A percentile compares a stretch with the other conserved stretches of the same genome.
These are phyloP conservation scores for Anarsia innoxiella DNA, from an alignment of 2,888 invertebrate species.

Conservation along the genomic window DNA sequence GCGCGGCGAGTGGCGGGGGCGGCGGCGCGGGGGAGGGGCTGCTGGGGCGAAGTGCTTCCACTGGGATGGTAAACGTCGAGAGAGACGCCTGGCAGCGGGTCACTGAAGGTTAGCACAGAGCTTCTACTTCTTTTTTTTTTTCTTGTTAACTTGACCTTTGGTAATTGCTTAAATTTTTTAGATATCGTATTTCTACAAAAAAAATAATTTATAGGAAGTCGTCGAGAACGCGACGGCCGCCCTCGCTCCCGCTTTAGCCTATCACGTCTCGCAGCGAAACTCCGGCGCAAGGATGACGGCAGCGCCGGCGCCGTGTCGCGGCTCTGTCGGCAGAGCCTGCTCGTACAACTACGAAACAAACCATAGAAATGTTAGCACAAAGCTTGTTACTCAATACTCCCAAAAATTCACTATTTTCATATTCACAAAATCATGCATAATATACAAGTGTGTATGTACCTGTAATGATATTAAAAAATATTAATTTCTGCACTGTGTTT, in stretches of 20 bases:
- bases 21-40: slow-evolving; percentile 58
- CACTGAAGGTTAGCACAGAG: slow-evolving; percentile 46
- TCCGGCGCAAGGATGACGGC: slow-evolving; percentile 65
- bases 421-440: no score
- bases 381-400: no score
- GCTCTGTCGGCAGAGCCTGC: slow-evolving; percentile 83
- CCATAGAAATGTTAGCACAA: no score
- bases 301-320: slow-evolving; percentile 80
- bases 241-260: slow-evolving; percentile 56
- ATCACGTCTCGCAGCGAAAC: slow-evolving; percentile 55
- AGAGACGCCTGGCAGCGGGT: slow-evolving; percentile 76
- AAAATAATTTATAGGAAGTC: slow-evolving; percentile 22
- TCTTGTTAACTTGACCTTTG: not conserved
- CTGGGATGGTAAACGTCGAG: slow-evolving; percentile 84
- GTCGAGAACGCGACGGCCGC: slow-evolving; percentile 38
- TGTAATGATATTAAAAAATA: no score
- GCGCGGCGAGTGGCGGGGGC: slow-evolving; percentile 32
- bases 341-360: slow-evolving; percentile 71
- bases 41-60: slow-evolving; percentile 83
- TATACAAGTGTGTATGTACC: no score
- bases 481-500: no score
- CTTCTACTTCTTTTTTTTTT: not conserved
- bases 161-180: not conserved
- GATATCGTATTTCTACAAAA: not conserved
- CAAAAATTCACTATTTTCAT: no score